These are phyloP conservation scores for Timandra comae DNA, from an alignment of 2,888 invertebrate genomes.

Conservation along the genomic window DNA sequence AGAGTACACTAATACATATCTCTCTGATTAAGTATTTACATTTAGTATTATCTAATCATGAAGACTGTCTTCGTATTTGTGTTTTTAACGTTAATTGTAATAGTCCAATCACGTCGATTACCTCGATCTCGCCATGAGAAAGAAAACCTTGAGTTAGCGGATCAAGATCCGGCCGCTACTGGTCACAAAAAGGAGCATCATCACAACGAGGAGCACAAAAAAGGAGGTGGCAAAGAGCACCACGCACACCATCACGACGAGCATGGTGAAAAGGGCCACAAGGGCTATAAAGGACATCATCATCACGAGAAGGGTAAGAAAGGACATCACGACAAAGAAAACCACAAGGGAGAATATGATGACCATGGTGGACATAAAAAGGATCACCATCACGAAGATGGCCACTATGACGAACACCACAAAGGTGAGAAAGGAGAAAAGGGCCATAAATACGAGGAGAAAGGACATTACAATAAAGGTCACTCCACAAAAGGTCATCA, in stretches of 20 bases:
- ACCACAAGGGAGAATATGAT: constrained; percentile 78
- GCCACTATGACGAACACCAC: constrained; percentile 80
- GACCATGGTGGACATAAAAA: constrained; percentile 80
- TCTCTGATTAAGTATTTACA: too few species aligned
- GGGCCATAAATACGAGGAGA: constrained; percentile 80
- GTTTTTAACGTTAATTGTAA: constrained; percentile 38
- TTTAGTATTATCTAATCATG: constrained; percentile 40
- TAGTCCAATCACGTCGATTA: constrained; percentile 47
- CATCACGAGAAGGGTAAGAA: constrained; percentile 82
- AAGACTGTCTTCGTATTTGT: constrained; percentile 49
- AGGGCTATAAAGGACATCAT: constrained; percentile 83
- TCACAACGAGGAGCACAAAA: constrained; percentile 70
- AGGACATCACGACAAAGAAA: constrained; percentile 84
- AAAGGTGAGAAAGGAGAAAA: constrained; percentile 82
- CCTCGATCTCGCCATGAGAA: constrained; percentile 33
- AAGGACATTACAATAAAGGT: constrained; percentile 88
- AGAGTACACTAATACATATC: constrained; percentile 30
- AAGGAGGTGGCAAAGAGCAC: constrained; percentile 81
- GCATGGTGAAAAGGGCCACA: constrained; percentile 83
- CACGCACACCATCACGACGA: constrained; percentile 79
- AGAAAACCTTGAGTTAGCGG: constrained; percentile 29
- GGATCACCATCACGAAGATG: constrained; percentile 79
- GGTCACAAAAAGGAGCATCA: constrained; percentile 69
- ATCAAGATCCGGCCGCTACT: constrained; percentile 58
- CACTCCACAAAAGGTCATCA: constrained; percentile 92